Evolutionary conservation across 2,797 vertebrate species (phyloP), one percentile per base, ranked within the genome.

Genomic region (Synanceia verrucosa): DNA sequence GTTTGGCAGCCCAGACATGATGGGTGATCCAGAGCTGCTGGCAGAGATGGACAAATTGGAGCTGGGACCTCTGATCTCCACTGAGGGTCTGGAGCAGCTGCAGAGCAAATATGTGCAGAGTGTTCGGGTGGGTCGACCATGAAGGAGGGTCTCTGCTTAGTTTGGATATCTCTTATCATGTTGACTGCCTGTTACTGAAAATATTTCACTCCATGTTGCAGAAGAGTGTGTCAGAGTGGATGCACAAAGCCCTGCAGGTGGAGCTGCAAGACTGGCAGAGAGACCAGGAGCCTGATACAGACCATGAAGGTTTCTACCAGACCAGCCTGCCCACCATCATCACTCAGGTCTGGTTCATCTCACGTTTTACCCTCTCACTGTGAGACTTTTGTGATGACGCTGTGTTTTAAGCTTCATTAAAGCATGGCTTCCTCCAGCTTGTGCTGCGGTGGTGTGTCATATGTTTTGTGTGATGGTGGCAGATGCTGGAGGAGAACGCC

Each of bases 401-500:
- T 0, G 36, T 37, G 13, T 14, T 37, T 16, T 37, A 14, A 0
- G 16, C 36, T 37, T 1, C 16, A 37, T 37, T 37, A 37, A 14
- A 37, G 36, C 36, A 37, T 16, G 36, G 16, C 14, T 14, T 37
- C 36, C 36, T 37, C 14, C 36, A 37, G 36, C 16, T 13, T 1
- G 36, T 14, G 16, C 36, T 37, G 16, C 16, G 16, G 26, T 28
- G 26, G 2, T 33, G 39, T 21, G 21, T 53, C 16, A 4, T 4
- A 14, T 26, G 29, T 70, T 28, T 28, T 16, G 16, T 63, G 73
- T 11, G 6, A 16, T 57, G 31, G 18, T 62, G 58, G 18, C 18
- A 99, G 98, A 99, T 99, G 94, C 89, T 99, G 87, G 95, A 96
- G 76, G 97, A 99, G 88, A 99, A 99, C 16, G 94, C 97, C 56